phyloP scores from a whole-genome alignment of 2,113 vertebrate species.

The Nanorana parkeri region DNA sequence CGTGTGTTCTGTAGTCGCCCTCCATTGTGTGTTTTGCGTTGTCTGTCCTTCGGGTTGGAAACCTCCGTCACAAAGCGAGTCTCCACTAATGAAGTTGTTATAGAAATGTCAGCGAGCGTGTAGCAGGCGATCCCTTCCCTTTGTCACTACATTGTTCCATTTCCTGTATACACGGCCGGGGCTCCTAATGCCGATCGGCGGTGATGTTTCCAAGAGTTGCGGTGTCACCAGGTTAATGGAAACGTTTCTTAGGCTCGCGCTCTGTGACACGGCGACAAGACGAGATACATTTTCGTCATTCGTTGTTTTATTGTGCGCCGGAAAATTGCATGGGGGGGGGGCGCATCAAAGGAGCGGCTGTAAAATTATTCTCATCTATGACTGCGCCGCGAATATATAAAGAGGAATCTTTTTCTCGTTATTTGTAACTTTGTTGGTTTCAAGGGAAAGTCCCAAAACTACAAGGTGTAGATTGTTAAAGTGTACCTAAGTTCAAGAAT shows the following conservation, averaged over 20 bases:
- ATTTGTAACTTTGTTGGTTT: no score
- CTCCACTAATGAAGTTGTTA: not conserved
- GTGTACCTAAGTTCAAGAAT: no score
- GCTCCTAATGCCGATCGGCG: not conserved
- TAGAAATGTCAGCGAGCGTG: no score
- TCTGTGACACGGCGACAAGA: not conserved
- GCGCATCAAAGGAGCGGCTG: not conserved
- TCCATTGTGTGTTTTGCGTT: no score
- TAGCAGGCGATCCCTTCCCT: no score
- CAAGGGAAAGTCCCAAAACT: no score
- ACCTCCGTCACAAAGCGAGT: no score
- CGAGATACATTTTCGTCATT: not conserved
- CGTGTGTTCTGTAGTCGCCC: no score
- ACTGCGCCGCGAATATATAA: not conserved
- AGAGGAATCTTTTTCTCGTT: no score
- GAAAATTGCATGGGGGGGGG: not conserved
- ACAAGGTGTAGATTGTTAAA: no score
- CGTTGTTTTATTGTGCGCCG: not conserved
- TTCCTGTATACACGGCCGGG: not conserved
- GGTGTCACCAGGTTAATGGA: not conserved
- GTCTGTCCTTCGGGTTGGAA: no score
- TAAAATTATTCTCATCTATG: not conserved
- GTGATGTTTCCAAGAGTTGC: not conserved
- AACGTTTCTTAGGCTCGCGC: not conserved
- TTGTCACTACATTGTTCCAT: not conserved